These are phyloP conservation scores for Alligator mississippiensis DNA, from an alignment of 2,113 vertebrate genomes.

Conservation along the genomic window DNA sequence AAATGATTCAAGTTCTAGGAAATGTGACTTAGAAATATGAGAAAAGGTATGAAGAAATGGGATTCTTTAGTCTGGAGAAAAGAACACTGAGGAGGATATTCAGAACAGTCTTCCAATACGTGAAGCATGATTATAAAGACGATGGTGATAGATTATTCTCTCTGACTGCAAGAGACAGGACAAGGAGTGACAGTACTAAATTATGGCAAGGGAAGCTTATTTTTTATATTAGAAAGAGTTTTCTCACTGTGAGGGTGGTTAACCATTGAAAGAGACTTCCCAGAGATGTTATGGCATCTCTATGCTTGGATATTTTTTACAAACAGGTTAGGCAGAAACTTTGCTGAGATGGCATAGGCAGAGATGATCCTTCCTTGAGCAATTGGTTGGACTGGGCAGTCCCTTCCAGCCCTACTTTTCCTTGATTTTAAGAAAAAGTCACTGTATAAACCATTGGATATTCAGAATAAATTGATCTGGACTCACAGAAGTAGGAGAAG, in stretches of 20 bases:
- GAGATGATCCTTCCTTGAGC: too few species aligned
- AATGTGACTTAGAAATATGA: too few species aligned
- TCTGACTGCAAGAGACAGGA: background rate
- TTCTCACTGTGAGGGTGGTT: background rate
- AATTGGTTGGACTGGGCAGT: too few species aligned
- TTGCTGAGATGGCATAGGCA: background rate
- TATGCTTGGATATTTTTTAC: background rate
- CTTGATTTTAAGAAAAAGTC: background rate
- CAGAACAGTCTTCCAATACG: too few species aligned
- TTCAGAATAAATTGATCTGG: background rate
- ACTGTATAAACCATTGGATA: background rate
- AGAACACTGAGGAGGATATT: too few species aligned
- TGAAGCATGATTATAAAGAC: too few species aligned
- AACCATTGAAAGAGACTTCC: background rate
- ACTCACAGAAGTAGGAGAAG: accelerated
- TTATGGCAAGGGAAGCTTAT: background rate
- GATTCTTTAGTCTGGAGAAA: too few species aligned
- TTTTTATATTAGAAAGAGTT: background rate
- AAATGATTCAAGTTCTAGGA: too few species aligned
- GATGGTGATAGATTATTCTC: background rate
- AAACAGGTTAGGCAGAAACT: background rate
- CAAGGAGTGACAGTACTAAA: background rate
- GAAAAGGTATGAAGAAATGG: too few species aligned
- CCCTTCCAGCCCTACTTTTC: too few species aligned
- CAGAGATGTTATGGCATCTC: background rate